Evolutionary conservation across 2,797 vertebrate species (phyloP).

Genomic region (Manis pentadactyla): DNA sequence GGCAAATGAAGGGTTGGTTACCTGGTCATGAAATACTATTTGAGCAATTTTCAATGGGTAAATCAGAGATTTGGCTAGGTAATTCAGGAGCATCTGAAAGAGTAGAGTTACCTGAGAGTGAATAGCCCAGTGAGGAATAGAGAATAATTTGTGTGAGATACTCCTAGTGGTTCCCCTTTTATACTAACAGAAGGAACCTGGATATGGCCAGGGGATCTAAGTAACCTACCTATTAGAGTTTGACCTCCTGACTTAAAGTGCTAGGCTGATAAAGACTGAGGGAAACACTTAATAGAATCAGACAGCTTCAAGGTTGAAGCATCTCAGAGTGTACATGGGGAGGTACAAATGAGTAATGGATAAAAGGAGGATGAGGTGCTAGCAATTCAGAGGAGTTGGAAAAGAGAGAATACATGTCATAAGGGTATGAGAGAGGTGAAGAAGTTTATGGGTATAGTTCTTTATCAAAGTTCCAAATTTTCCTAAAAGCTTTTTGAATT

Average conservation of each 20-base stretch:
- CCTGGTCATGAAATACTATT: not conserved
- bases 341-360: not conserved
- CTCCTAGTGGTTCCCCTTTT: not conserved
- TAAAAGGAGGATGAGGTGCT: not conserved
- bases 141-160: not conserved
- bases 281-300: not conserved
- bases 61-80: not conserved
- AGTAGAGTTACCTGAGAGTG: not conserved
- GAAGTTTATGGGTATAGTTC: not conserved
- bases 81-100: not conserved
- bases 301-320: not conserved
- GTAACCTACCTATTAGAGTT: not conserved
- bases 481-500: not conserved
- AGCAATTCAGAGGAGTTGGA: not conserved
- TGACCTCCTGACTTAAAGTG: not conserved
- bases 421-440: not conserved
- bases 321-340: not conserved
- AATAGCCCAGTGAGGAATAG: not conserved
- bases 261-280: not conserved
- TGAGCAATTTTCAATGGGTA: not conserved
- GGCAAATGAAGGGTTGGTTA: not conserved
- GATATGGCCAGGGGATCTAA: not conserved
- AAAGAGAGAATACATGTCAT: not conserved
- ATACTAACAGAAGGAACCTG: not conserved
- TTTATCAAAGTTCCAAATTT: not conserved